phyloP scores from a whole-genome alignment of 2,888 invertebrate genomes.

The Fragum fragum region DNA sequence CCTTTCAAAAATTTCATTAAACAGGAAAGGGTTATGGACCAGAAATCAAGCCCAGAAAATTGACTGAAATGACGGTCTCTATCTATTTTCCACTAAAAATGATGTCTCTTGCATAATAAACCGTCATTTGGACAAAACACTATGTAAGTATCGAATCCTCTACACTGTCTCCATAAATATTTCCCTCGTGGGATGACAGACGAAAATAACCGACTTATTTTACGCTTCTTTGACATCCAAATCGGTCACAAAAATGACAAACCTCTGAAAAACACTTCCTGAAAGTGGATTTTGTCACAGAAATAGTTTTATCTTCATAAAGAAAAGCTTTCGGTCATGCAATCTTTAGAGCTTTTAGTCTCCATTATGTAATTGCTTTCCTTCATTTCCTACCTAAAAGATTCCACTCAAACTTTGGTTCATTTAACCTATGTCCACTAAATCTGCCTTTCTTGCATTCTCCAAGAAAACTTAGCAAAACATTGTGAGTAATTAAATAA shows the following conservation, averaged over 20 bases:
- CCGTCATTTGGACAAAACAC: neutral
- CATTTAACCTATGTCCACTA: no score
- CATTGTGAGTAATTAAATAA: no score
- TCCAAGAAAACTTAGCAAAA: no score
- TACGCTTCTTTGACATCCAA: constrained; percentile 21
- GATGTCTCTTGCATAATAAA: neutral
- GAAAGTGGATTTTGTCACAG: constrained; percentile 15
- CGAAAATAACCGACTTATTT: constrained; percentile 10
- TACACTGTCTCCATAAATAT: constrained; percentile 7
- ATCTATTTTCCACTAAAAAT: neutral
- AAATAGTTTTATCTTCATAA: constrained; percentile 20
- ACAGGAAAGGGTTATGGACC: no score
- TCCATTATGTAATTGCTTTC: constrained; percentile 4
- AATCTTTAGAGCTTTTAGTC: neutral
- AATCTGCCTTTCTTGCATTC: no score
- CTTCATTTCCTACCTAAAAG: neutral
- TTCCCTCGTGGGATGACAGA: neutral
- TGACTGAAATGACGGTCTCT: neutral
- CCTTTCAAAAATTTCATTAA: no score
- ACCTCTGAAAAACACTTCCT: constrained; percentile 3
- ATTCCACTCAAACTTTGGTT: no score
- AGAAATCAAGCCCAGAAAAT: no score
- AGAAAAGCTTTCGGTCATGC: constrained; percentile 22
- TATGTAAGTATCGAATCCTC: neutral
- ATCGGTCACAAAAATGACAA: constrained; percentile 28